Percentiles rank a stretch among this genome's conserved stretches.
Evolutionary conservation across 2,888 invertebrate genomes (phyloP).

Genomic region (Drosophila rubida): DNA sequence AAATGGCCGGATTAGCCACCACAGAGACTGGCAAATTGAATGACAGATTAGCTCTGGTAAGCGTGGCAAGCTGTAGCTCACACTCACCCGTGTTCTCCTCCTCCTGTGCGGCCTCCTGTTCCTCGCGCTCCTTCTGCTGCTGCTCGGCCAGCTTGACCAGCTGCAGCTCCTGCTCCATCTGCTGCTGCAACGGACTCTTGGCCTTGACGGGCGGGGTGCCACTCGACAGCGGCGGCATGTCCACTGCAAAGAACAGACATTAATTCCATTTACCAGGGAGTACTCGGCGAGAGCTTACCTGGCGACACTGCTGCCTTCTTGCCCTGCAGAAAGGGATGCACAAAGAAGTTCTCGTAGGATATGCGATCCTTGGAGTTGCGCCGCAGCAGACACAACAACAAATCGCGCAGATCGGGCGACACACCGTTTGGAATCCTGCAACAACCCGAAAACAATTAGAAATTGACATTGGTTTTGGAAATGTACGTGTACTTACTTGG

Average conservation of each 20-base stretch:
- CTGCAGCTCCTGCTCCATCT: constrained; percentile 82
- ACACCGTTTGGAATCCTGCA: constrained; percentile 96
- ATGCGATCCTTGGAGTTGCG: constrained; percentile 97
- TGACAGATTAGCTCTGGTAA: background rate
- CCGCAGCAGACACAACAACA: constrained; percentile 94
- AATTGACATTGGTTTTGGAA: background rate
- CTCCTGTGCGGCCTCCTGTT: constrained; percentile 67
- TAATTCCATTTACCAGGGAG: background rate
- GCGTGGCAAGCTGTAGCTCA: background rate
- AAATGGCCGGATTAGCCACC: constrained; percentile 86
- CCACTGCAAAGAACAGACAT: constrained; percentile 65
- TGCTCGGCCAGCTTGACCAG: constrained; percentile 69
- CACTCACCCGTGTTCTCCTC: constrained; percentile 76
- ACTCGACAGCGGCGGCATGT: constrained; percentile 80
- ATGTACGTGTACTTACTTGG: constrained; percentile 88
- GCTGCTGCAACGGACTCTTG: constrained; percentile 85
- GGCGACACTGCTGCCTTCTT: constrained; percentile 86
- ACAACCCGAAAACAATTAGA: fast-evolving
- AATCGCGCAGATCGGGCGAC: constrained; percentile 94
- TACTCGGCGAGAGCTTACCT: constrained; percentile 84
- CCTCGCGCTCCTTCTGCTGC: constrained; percentile 67
- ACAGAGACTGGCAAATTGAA: constrained; percentile 84
- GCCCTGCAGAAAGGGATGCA: constrained; percentile 94
- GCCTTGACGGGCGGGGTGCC: constrained; percentile 84
- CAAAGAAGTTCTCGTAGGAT: constrained; percentile 98